Evolutionary conservation across 2,797 vertebrate genomes (phyloP), one percentile per base, ranked within the genome.

Genomic region (Acipenser oxyrinchus): DNA sequence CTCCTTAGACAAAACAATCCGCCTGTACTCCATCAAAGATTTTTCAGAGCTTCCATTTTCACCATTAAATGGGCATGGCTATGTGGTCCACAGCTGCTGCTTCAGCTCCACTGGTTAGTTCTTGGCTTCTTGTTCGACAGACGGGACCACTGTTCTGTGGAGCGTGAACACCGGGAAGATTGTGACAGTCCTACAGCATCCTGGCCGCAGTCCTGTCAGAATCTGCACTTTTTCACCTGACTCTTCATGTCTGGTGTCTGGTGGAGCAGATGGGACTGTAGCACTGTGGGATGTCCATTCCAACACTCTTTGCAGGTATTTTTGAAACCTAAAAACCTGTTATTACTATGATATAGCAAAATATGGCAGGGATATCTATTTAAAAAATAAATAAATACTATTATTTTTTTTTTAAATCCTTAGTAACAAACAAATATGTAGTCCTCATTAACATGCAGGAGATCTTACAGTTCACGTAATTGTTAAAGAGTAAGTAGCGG

Each of bases 21-120:
- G 91, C 0, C 65, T 98, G 10, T 98, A 96, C 76, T 86, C 79
- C n/a, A 71, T 88, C 3, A 68, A 13, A 5, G 77, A 87, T 77
- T 95, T 96, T 11, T 71, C 80, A 0, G 93, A 98, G 81, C 83
- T 93, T 10, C 78, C 92, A 0, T 93, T 92, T 79, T 99, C 96
- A 0, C 97, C 97, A 0, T 66, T 99, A 70, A 77, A 75, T 2
- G 92, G 93, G 0, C 97, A 98, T 6, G 80, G 89, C 0, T 99
- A 99, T 0, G 81, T 89, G 1, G 92, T 98, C 64, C 96, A 98
- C 82, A 97, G 93, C 80, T 98, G 95, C 81, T 93, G 93, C 78
- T 99, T 99, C 82, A 94, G 93, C 1, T 61, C 91, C 0, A 94
- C 91, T 1, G 94, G 95, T 0, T 87, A 85, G 10, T 59, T 91